These are phyloP conservation scores for Lasioglossum vierecki DNA, from an alignment of 2,888 invertebrate species.

Conservation along the genomic window DNA sequence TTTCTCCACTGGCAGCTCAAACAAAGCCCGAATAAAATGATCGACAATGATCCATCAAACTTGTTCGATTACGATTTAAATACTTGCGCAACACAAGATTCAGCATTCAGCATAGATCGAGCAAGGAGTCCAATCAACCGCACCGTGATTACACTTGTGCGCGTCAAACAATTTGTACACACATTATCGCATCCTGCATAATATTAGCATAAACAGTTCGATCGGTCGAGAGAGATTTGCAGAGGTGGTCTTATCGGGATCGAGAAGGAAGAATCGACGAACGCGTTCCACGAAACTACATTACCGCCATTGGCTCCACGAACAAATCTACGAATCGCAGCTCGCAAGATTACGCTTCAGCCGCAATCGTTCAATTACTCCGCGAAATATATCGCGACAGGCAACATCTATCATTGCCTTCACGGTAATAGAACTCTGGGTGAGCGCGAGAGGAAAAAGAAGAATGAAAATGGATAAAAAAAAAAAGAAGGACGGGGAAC, in stretches of 20 bases:
- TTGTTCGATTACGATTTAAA: too few relatives aligned
- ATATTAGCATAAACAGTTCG: neutral
- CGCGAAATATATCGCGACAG: neutral
- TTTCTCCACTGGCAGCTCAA: too few relatives aligned
- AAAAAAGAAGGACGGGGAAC: neutral
- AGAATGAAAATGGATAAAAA: neutral
- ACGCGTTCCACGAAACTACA: neutral
- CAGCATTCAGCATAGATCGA: neutral
- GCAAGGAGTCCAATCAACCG: neutral
- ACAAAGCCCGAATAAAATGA: too few relatives aligned
- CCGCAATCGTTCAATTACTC: neutral
- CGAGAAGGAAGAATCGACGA: neutral
- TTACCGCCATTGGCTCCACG: neutral
- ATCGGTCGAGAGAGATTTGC: neutral
- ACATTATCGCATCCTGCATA: neutral
- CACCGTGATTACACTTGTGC: neutral
- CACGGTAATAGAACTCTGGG: neutral
- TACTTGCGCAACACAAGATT: neutral
- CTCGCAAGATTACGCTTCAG: neutral
- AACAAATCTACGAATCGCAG: neutral
- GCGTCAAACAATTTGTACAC: neutral
- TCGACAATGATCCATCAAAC: too few relatives aligned
- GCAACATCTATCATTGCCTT: neutral
- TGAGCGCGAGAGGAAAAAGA: neutral
- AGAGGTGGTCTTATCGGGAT: neutral